Conservation (phyloP, 2,113 vertebrate genomes). For the Muscicapa adusta region DNA sequence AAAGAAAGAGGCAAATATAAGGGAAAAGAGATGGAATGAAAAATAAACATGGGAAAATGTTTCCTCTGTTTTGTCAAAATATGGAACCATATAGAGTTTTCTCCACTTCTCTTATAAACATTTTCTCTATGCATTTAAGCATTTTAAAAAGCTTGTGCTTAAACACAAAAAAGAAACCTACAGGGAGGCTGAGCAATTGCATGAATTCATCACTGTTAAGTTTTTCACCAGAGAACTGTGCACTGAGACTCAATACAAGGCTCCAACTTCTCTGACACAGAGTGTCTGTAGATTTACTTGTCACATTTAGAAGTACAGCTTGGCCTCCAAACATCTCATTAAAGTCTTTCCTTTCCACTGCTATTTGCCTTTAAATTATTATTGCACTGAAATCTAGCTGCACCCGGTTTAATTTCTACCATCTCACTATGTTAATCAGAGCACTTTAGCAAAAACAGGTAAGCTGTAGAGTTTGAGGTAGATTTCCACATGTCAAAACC, state of each 20-base stretch:
- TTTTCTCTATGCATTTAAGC: background rate
- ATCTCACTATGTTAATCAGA: background rate
- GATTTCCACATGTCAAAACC: background rate
- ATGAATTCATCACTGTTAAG: background rate
- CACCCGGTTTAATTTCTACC: background rate
- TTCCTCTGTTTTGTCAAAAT: background rate
- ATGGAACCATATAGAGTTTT: background rate
- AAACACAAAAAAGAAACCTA: background rate
- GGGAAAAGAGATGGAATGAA: background rate
- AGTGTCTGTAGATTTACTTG: background rate
- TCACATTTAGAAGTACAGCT: background rate
- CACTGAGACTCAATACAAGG: background rate
- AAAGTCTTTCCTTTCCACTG: background rate
- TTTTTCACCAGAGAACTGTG: constrained; percentile 9
- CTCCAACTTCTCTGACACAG: background rate
- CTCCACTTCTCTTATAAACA: background rate
- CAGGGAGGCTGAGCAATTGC: background rate
- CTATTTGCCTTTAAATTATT: background rate
- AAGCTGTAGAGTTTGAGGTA: background rate
- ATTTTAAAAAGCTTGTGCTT: background rate
- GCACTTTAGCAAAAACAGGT: background rate
- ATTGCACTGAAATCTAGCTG: background rate
- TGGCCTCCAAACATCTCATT: background rate
- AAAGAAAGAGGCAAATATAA: background rate
- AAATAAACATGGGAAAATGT: background rate